Evolutionary conservation across 2,888 invertebrate species (phyloP), one percentile per base, ranked within the genome.

Genomic region (Bugula neritina): DNA sequence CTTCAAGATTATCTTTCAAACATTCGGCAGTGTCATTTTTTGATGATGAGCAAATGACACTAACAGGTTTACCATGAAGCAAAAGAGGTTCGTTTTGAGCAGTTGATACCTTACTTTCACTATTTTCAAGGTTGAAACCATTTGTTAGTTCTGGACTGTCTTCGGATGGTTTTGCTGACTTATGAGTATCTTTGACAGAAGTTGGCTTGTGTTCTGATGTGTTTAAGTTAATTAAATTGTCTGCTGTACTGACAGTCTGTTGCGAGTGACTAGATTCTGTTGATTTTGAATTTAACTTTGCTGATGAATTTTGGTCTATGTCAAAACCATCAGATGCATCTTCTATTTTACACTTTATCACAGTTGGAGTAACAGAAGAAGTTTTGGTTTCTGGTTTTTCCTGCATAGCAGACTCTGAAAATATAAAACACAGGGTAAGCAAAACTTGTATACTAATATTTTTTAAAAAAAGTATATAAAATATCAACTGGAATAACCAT

Each of bases 11-110:
- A n/a, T n/a, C n/a, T n/a, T n/a, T n/a, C n/a, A n/a, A n/a, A n/a
- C n/a, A n/a, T n/a, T n/a, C 10, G 17, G 43, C 43, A 43, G 5
- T 43, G 43, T 43, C 43, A 43, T 43, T 43, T 10, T 10, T 43
- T 43, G 43, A 3, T 43, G 63, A 13, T 17, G 63, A 63, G 27
- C 63, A 63, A 10, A 63, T 63, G 29, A 63, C 63, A 34, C 63
- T 63, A 3, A 63, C 63, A 13, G 63, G 63, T 31, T 31, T 31
- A 10, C 29, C 63, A 63, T 63, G 63, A 10, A 63, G 43, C 17
- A 43, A 43, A 5, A n/a, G n/a, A n/a, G 5, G 43, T 43, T 43
- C 43, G 5, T 10, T 17, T 17, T 43, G 5, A 43, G 43, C 10
- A 17, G 43, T 10, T 5, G 43, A 43, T 25, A 23, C 13, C 55